Conservation (phyloP, 2,113 vertebrate species). For the Macquaria ambigua region DNA sequence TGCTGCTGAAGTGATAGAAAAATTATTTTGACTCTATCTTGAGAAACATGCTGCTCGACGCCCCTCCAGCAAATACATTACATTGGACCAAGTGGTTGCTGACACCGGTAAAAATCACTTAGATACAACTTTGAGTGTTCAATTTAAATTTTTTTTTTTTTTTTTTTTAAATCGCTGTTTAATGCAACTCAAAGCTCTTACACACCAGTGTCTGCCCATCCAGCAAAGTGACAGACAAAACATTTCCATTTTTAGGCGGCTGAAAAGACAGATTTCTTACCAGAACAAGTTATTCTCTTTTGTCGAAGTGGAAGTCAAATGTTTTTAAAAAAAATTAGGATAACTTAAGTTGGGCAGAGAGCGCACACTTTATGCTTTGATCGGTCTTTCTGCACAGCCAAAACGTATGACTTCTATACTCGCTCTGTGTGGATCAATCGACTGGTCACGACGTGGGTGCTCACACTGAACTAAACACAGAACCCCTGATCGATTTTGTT, state of each 20-base stretch:
- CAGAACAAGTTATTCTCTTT: background rate
- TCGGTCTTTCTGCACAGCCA: background rate
- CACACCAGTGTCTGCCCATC: background rate
- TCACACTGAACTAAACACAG: background rate
- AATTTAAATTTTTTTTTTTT: no score
- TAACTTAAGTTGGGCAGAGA: background rate
- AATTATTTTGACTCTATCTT: constrained; percentile 6
- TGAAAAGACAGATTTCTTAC: background rate
- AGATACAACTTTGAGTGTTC: background rate
- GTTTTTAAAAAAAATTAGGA: background rate
- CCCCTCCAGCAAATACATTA: constrained; percentile 33
- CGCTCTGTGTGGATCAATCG: background rate
- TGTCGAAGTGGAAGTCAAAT: background rate
- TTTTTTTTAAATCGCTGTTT: no score
- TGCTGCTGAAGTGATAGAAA: constrained; percentile 4
- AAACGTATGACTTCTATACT: background rate
- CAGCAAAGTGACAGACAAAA: constrained; percentile 4
- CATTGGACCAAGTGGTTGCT: constrained; percentile 16
- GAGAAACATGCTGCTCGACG: background rate
- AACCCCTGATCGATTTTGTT: background rate
- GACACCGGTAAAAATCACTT: background rate
- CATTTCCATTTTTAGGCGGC: background rate
- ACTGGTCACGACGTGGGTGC: background rate
- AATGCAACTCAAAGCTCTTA: background rate
- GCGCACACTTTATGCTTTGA: background rate